phyloP scores from a whole-genome alignment of 2,888 invertebrate species.

The Catotricha subobsoleta region DNA sequence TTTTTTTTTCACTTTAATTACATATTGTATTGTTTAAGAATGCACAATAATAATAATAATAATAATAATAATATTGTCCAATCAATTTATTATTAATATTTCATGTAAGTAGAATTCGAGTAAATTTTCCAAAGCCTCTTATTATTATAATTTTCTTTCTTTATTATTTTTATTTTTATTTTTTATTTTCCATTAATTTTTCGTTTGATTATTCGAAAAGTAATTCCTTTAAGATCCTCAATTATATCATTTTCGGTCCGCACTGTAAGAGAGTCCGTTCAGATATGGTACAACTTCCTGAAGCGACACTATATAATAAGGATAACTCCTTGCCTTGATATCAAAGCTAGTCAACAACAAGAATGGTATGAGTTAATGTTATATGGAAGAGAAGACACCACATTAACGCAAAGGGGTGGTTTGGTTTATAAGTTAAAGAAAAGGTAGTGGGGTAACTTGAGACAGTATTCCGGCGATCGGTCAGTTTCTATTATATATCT shows the following conservation, averaged over 20 bases:
- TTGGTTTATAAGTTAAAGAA: conserved; percentile 8
- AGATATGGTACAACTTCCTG: conserved; percentile 13
- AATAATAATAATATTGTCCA: background rate
- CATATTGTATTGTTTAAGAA: too few species aligned
- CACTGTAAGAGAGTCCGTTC: conserved; percentile 10
- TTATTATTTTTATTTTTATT: too few species aligned
- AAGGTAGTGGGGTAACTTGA: conserved; percentile 13
- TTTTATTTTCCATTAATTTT: too few species aligned
- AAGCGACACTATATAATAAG: conserved; percentile 14
- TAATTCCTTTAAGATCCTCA: background rate
- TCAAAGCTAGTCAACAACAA: conserved; percentile 1
- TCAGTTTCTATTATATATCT: conserved; percentile 12
- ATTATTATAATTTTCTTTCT: too few species aligned
- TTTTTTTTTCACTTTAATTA: too few species aligned
- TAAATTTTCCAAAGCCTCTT: too few species aligned
- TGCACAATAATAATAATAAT: background rate
- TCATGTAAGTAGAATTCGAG: too few species aligned
- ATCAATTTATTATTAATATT: too few species aligned
- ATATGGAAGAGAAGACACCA: conserved; percentile 10
- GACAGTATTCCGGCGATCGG: conserved; percentile 11
- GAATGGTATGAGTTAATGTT: conserved; percentile 9
- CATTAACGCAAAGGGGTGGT: conserved; percentile 11
- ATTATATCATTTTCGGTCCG: background rate
- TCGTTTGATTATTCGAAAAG: background rate
- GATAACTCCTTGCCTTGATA: conserved; percentile 13